Base-by-base conservation (phyloP, 2,113 vertebrate genomes). In the Tetraodon nigroviridis region DNA sequence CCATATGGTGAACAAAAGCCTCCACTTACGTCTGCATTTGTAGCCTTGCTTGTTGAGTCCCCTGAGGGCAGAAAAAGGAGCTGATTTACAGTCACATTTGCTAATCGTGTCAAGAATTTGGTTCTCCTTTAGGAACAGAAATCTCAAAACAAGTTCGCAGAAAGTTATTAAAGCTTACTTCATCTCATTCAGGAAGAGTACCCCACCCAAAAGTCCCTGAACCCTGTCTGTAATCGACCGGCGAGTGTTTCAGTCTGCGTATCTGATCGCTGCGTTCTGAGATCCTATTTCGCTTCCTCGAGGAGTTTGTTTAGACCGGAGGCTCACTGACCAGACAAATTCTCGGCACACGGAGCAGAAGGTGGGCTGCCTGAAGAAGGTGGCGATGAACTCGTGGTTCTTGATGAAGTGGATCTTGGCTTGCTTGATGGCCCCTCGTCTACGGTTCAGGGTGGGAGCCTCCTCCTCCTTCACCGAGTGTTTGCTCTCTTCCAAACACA, bases 301-400 rank as follows among this genome's bases (percentile, higher is more conserved):
- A 53, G 46, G 49, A 17, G 5, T 63, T 48, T 58, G 27, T 69
- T 61, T 29, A 46, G 12, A 10, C 18, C 52, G 7, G 41, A 56
- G 46, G 6, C 1, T 5, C 4, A 67, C 95, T 94, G 63, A 98
- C 97, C 97, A 99, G 21, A 98, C 96, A 66, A 99, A 99, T 0
- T 99, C 96, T 78, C 92, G 90, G 86, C 95, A 99, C 76, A 99
- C 97, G 1, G 97, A 99, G 78, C 97, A 99, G 90, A 99, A 99
- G 0, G 97, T 99, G 49, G 95, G 96, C 74, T 99, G 97, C 75
- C 93, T 84, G 80, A 99, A 99, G 90, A 99, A 99, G 29, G 94
- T 98, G 81, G 96, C 95, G 1, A 91, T 94, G 73, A 99, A 99
- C 77, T 98, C 97, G 3, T 99, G 97, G 74, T 95, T 95, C 90